These are phyloP conservation scores for Mellilla xanthometata DNA, from an alignment of 2,888 invertebrate genomes.

Conservation along the genomic window DNA sequence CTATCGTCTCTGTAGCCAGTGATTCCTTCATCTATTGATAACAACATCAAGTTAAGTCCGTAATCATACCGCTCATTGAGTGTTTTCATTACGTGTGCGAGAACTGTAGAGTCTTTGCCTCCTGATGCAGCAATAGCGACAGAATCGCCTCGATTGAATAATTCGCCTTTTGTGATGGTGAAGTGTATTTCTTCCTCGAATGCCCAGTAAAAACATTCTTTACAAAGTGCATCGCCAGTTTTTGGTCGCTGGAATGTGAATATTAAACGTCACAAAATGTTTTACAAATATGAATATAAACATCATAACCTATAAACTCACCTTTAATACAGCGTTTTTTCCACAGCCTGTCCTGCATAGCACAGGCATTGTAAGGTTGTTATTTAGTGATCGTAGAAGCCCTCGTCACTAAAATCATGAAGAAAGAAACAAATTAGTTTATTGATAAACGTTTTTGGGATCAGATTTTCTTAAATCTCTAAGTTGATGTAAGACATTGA, in stretches of 20 bases:
- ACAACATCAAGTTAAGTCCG: slow-evolving; percentile 92
- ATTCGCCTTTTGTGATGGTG: slow-evolving; percentile 90
- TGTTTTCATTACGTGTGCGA: slow-evolving; percentile 95
- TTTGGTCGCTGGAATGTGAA: slow-evolving; percentile 87
- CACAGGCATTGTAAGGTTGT: slow-evolving; percentile 87
- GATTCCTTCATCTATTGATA: slow-evolving; percentile 99
- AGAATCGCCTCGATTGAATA: slow-evolving; percentile 92
- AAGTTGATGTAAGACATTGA: too few relatives aligned
- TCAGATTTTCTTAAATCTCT: too few relatives aligned
- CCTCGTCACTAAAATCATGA: too few relatives aligned
- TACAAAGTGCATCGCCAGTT: slow-evolving; percentile 95
- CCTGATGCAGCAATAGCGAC: slow-evolving; percentile 97
- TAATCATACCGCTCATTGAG: slow-evolving; percentile 96
- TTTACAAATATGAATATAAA: too few relatives aligned
- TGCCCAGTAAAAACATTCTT: slow-evolving; percentile 95
- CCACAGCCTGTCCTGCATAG: slow-evolving; percentile 88
- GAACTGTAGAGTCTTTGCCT: slow-evolving; percentile 98
- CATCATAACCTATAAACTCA: slow-evolving; percentile 49
- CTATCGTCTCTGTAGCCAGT: slow-evolving; percentile 98
- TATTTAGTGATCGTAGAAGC: too few relatives aligned
- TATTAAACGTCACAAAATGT: not conserved
- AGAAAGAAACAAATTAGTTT: too few relatives aligned
- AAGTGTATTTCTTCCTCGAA: slow-evolving; percentile 98
- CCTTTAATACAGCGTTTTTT: slow-evolving; percentile 89
- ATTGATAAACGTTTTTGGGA: too few relatives aligned